These are phyloP conservation scores for Ametastegia equiseti DNA, from an alignment of 2,888 invertebrate genomes.

Conservation along the genomic window DNA sequence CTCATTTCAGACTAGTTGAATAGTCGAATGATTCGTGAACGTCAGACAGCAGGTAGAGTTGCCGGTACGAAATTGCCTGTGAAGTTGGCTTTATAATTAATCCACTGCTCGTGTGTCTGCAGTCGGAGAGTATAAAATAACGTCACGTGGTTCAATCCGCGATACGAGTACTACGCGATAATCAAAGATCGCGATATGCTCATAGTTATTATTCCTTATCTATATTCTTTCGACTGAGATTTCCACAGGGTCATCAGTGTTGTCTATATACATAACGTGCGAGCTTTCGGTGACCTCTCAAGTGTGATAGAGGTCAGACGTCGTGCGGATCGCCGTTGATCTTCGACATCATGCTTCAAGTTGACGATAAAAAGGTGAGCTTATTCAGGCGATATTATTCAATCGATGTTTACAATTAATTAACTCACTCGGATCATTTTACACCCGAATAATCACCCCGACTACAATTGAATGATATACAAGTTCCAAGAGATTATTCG, in stretches of 20 bases:
- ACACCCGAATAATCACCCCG: background rate
- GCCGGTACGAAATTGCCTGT: conserved; percentile 3
- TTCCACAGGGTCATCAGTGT: conserved; percentile 12
- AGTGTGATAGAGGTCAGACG: conserved; percentile 36
- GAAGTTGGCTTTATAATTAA: conserved; percentile 32
- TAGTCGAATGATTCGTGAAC: background rate
- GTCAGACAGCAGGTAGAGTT: background rate
- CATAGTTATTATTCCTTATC: conserved; percentile 8
- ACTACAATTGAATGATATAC: background rate
- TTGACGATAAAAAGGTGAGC: conserved; percentile 49
- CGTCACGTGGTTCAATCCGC: conserved; percentile 13
- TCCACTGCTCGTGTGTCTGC: conserved; percentile 8
- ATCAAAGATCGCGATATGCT: conserved; percentile 3
- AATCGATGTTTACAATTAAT: background rate
- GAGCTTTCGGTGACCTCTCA: conserved; percentile 11
- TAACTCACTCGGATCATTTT: background rate
- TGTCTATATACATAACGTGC: background rate
- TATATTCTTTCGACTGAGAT: background rate
- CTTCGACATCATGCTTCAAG: conserved; percentile 39
- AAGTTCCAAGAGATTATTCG: background rate
- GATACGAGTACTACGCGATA: conserved; percentile 1
- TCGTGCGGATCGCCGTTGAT: background rate
- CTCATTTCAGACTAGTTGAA: background rate
- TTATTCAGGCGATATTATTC: background rate
- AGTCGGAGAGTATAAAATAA: too few relatives aligned